Evolutionary conservation across 2,888 invertebrate genomes (phyloP).

Genomic region (Acanthosepion pharaonis): DNA sequence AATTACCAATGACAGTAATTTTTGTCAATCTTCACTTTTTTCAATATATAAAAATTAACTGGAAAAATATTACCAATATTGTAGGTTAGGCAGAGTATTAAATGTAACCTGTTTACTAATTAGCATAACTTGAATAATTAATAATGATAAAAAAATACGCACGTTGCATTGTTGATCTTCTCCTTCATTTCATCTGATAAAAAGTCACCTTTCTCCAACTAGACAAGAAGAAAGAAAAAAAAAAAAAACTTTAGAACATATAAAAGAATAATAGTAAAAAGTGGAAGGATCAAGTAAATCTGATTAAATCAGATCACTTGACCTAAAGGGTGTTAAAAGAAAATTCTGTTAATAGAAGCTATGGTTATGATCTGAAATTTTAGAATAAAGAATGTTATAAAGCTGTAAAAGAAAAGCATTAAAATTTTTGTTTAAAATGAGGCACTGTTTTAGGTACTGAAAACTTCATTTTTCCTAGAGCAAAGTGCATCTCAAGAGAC

Average conservation of each 20-base stretch:
- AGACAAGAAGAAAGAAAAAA: constrained; percentile 84
- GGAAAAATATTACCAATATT: background rate
- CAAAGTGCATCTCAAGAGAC: no score
- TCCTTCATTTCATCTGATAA: constrained; percentile 92
- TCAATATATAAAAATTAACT: no score
- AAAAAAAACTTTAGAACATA: background rate
- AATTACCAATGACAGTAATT: background rate
- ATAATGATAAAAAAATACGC: constrained; percentile 56
- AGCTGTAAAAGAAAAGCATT: no score
- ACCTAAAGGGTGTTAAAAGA: background rate
- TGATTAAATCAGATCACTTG: background rate
- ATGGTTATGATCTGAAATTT: no score
- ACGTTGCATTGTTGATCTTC: constrained; percentile 91
- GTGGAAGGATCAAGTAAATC: background rate
- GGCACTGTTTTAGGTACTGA: no score
- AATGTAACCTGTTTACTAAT: background rate
- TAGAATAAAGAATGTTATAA: no score
- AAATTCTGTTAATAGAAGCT: no score
- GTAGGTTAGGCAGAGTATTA: background rate
- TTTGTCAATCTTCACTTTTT: background rate
- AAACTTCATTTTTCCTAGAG: no score
- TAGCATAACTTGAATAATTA: background rate
- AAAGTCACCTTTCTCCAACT: constrained; percentile 84
- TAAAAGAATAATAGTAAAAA: background rate
- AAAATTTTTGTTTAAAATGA: no score